Evolutionary conservation across 2,113 vertebrate species (phyloP), one percentile per base, ranked within the genome.

Genomic region (Onychostoma macrolepis): DNA sequence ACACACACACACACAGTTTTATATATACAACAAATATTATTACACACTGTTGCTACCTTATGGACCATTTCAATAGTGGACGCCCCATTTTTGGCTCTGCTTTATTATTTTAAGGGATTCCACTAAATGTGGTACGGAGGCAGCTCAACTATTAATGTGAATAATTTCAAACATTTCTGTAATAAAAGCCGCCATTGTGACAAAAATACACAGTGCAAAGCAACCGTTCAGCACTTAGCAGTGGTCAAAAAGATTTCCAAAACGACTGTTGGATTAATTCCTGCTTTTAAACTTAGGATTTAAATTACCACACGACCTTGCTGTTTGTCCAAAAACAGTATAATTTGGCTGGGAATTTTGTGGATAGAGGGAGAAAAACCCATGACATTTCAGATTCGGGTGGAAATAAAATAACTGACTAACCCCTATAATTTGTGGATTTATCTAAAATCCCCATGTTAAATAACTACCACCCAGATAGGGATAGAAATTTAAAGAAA

Each of bases 161-260:
- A 78, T 33, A 5, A 50, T 78, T 78, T 38, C 53, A 58, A 80
- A 38, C 21, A 80, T 61, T 38, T 58, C 50, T 3, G 12, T 24
- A 6, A 48, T 50, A 53, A 78, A 78, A 53, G 45, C 76, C 45
- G 33, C 75, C 45, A 10, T 21, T 53, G 7, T 33, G 21, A 17
- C 4, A 78, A 30, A 28, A 28, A 77, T 28, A n/a, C 19, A 30
- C 9, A 12, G 19, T 11, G 36, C 10, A 53, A 50, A 53, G 48
- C 13, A 78, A 56, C 33, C 6, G 0, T 36, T 2, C 0, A 36
- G 11, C 33, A 80, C 53, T 80, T 80, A 61, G 33, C 21, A 80
- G 78, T n/a, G 53, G 53, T 80, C 53, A 61, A 80, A 41, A 36
- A 0, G 21, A 36, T 80, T 80, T 78, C 45, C 26, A 78, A 53